Evolutionary conservation across 2,797 vertebrate genomes (phyloP).

Genomic region (Aulostomus chinensis): DNA sequence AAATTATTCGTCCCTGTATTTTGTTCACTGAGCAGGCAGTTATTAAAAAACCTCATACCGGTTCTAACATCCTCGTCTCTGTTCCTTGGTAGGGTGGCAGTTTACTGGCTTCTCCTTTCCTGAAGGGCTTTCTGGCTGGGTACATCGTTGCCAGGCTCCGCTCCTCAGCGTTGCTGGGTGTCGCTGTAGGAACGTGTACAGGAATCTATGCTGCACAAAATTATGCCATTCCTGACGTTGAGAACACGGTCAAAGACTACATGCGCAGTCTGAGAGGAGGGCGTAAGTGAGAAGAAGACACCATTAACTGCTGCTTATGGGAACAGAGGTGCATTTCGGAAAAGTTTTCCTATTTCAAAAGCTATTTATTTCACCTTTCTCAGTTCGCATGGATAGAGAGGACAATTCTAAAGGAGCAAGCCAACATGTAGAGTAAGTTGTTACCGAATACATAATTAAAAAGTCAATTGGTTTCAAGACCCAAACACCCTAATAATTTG

Average conservation of each 20-base stretch:
- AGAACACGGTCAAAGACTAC: slow-evolving; percentile 88
- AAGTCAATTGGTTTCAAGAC: not conserved
- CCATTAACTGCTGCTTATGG: not conserved
- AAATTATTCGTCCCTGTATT: too few relatives aligned
- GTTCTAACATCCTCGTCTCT: not conserved
- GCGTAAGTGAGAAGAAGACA: slow-evolving; percentile 39
- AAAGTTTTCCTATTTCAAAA: too few relatives aligned
- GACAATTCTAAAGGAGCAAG: not conserved
- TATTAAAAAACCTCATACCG: not conserved
- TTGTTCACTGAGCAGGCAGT: not conserved
- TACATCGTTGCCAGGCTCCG: slow-evolving; percentile 90
- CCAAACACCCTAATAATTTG: not conserved
- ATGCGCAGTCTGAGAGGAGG: slow-evolving; percentile 64
- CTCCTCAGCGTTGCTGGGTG: slow-evolving; percentile 88
- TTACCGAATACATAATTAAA: too few relatives aligned
- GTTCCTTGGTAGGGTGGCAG: slow-evolving; percentile 83
- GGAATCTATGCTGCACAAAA: slow-evolving; percentile 89
- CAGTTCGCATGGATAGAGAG: not conserved
- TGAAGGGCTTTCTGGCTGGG: slow-evolving; percentile 93
- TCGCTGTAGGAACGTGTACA: slow-evolving; percentile 86
- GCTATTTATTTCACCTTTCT: not conserved
- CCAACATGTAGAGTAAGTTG: too few relatives aligned
- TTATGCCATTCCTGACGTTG: slow-evolving; percentile 87
- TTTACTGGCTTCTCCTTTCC: slow-evolving; percentile 88
- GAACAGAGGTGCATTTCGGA: slow-evolving; percentile 25